Evolutionary conservation across 2,113 vertebrate species (phyloP), one percentile per base, ranked within the genome.

Genomic region (Pygoscelis antarcticus): DNA sequence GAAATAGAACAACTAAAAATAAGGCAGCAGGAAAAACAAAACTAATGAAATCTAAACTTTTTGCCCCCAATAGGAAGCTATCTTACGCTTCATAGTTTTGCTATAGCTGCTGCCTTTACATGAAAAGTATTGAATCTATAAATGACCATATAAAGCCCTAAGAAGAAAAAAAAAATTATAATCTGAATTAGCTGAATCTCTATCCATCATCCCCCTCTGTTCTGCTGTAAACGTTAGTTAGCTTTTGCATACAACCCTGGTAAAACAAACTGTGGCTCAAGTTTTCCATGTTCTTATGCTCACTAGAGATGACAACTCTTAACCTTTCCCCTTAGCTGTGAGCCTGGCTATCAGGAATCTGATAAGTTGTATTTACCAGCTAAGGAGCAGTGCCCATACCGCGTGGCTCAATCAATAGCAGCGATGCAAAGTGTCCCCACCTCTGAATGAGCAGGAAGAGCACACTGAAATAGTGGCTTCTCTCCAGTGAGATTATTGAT

Each of bases 1-100:
- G 62, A 89, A 96, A 65, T 29, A 93, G 76, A 89, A 75, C 42
- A 75, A 84, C 89, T 91, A 10, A 94, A 96, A 95, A 93, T 77
- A 79, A 85, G 70, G 88, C 2, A 11, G 38, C 34, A 55, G 42
- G 68, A 78, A 78, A 94, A 96, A 8, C 75, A 83, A 76, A 94
- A 42, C 66, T 54, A 89, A 89, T 47, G 66, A 62, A 90, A 83
- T 80, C 16, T 57, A 54, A 89, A 60, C 1, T 4, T 80, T 96
- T 90, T 88, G 55, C 16, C 74, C 44, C 49, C 58, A 49, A 80
- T 77, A 66, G n/a, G 75, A 83, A 69, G 30, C 40, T 79, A 11
- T 65, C 66, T 71, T 82, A 61, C 2, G 42, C 30, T 93, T 87
- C 22, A 46, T 42, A 79, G 44, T 81, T 93, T 83, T 90, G 18